Conservation (phyloP, 2,113 vertebrate genomes). For the Psittacula cyanocephala region DNA sequence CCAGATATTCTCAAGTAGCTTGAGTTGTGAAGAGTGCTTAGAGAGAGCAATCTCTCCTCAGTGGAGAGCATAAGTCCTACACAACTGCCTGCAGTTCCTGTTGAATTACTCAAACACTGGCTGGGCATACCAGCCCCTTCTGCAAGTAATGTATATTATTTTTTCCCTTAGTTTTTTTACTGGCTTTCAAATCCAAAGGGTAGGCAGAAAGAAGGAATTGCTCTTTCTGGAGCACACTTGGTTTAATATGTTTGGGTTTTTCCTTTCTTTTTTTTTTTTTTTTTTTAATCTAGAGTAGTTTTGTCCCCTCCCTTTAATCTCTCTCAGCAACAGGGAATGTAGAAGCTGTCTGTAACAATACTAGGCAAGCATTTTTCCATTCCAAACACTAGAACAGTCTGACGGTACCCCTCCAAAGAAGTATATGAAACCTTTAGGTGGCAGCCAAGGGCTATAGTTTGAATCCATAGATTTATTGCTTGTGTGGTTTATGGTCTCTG, state of each 20-base stretch:
- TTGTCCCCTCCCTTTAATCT: background rate
- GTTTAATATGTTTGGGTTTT: fast-evolving
- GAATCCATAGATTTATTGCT: slow-evolving; percentile 39
- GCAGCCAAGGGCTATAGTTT: slow-evolving; percentile 77
- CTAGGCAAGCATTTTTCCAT: background rate
- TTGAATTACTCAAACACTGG: background rate
- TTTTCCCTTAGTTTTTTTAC: background rate
- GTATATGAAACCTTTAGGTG: slow-evolving; percentile 77
- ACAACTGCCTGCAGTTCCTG: background rate
- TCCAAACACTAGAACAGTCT: background rate
- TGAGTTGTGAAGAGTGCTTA: background rate
- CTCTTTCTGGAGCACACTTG: background rate
- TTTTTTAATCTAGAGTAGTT: background rate
- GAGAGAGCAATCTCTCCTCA: background rate
- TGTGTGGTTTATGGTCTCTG: slow-evolving; percentile 36
- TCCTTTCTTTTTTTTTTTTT: background rate
- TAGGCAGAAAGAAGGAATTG: background rate
- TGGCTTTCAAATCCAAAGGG: background rate
- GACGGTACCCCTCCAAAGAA: slow-evolving; percentile 3
- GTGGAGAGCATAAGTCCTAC: background rate
- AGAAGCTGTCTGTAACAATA: background rate
- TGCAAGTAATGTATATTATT: background rate
- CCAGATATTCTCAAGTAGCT: background rate
- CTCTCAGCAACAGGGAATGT: background rate
- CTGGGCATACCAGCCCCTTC: background rate